Evolutionary conservation across 2,888 invertebrate species (phyloP), one percentile per base, ranked within the genome.

Genomic region (Patella depressa): DNA sequence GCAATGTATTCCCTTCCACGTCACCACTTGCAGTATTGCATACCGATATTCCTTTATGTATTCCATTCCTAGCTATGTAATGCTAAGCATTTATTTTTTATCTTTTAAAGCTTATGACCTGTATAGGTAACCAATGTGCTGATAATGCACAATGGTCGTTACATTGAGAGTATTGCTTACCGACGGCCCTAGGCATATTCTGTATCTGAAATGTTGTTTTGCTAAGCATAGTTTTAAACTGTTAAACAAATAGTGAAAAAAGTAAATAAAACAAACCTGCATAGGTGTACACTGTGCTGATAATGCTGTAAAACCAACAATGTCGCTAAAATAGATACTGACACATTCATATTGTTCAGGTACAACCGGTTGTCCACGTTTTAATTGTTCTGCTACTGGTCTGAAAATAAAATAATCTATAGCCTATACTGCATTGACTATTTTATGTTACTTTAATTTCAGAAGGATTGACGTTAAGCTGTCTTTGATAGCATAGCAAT

Each of bases 271-370:
- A 29, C 79, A 76, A 76, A 89, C 89, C 87, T 89, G 84, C 85
- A 89, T 85, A 9, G 89, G 89, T 0, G 88, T 88, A 72, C 89
- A 88, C 55, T 84, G 86, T 0, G 89, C 89, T 3, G 88, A 88
- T 55, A 89, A 80, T 3, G 87, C 85, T 0, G 89, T 89, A 78
- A 89, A 89, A 54, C 89, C 89, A 4, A 89, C 89, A 57, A 89
- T 97, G 90, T 98, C 98, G 89, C 97, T 97, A 92, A 98, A 98
- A 92, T 97, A 98, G 85, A 98, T 97, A 4, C 97, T 97, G 74
- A 98, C 96, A 83, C 95, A 95, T 89, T 97, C 96, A 91, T 96
- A 98, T 89, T 95, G 95, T 92, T 98, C 98, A 0, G 98, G 97
- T 91, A 96, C 94, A 3, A 98, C 97, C 90, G 96, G 95, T 84